Evolutionary conservation across 2,797 vertebrate species (phyloP), one percentile per base, ranked within the genome.

Genomic region (Huso huso): DNA sequence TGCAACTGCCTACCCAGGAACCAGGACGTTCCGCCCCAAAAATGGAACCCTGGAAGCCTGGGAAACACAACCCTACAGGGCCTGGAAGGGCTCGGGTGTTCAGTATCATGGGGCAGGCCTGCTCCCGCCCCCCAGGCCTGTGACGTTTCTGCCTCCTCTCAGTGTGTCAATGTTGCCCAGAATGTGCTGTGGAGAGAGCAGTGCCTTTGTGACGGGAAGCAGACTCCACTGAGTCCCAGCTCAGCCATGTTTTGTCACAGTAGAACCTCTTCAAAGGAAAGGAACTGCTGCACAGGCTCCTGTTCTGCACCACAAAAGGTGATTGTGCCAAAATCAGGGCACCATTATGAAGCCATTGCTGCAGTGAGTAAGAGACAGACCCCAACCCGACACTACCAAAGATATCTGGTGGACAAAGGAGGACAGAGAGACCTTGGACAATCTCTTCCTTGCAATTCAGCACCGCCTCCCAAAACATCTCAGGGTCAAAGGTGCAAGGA

Each of bases 361-460:
- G 23, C 23, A 37, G 23, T 37, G 23, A 37, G 23, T 37, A 37
- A 37, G 70, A 75, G 79, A 7, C 55, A 58, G 55, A n/a, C 11
- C 8, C 75, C 89, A 6, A 86, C 75, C 10, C 75, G 85, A 37
- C 23, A 37, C 23, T 37, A 37, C 23, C 23, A 37, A 37, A 37
- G 23, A 37, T 37, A 37, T 37, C 23, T 37, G 23, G 23, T 37
- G 23, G 23, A 37, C 23, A 37, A 37, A 37, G 23, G 4, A 71
- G 79, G 86, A 23, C 77, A 82, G 6, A 90, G 88, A 62, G 87
- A 90, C 75, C 88, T 87, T 11, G 87, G 86, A 59, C 88, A 86
- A 63, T 13, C 55, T 7, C 13, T n/a, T 7, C 55, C 55, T n/a
- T 58, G 55, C 55, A 37, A 37, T n/a, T 13, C 55, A 11, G 55